Percentiles rank a stretch among this genome's conserved stretches.
phyloP scores from a whole-genome alignment of 2,797 vertebrate species.

The Threskiornis aethiopicus region DNA sequence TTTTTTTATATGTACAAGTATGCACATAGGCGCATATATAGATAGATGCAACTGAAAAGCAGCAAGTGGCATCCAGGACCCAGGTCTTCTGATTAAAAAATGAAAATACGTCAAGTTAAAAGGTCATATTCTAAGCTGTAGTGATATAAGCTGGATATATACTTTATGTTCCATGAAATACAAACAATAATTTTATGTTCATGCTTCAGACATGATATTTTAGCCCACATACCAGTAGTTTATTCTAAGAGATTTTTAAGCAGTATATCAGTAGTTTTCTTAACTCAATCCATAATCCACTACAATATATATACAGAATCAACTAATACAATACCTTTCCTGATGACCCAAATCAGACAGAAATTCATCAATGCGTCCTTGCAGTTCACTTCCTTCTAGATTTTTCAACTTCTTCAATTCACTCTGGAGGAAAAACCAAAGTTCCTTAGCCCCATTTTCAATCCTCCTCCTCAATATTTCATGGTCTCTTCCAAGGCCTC shows the following conservation, averaged over 20 bases:
- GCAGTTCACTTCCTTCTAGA: slow-evolving; percentile 84
- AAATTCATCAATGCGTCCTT: slow-evolving; percentile 87
- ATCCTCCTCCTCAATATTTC: slow-evolving; percentile 91
- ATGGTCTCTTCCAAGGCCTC: slow-evolving; percentile 89
- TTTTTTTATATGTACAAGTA: not conserved
- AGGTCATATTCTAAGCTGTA: not conserved
- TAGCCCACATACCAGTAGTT: not conserved
- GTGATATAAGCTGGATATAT: not conserved
- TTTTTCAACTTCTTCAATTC: slow-evolving; percentile 92
- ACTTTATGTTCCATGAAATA: not conserved
- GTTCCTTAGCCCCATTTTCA: slow-evolving; percentile 95
- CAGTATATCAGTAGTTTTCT: not conserved
- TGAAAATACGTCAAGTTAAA: not conserved
- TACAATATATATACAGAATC: not conserved
- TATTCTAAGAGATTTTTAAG: not conserved
- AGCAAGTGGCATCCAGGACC: not conserved
- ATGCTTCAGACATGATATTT: not conserved
- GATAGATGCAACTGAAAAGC: not conserved
- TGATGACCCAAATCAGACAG: slow-evolving; percentile 95
- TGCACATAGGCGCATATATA: not conserved
- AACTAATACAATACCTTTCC: slow-evolving; percentile 83
- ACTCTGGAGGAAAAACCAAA: slow-evolving; percentile 97
- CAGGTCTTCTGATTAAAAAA: not conserved
- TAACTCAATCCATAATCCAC: not conserved
- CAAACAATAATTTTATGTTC: not conserved